Evolutionary conservation across 2,888 invertebrate species (phyloP).

Genomic region (Allophyes oxyacanthae): DNA sequence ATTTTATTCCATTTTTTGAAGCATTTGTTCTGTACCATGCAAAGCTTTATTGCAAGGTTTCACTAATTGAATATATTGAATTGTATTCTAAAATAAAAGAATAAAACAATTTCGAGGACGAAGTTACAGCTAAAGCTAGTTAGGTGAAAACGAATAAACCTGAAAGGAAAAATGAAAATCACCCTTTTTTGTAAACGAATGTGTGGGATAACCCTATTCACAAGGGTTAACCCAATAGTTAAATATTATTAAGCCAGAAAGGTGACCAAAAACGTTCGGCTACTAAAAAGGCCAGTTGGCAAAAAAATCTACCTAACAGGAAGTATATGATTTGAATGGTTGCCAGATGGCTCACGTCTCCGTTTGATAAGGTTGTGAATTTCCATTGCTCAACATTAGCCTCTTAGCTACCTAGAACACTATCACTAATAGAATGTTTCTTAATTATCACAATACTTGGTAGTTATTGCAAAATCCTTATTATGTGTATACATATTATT

Average conservation of each 20-base stretch:
- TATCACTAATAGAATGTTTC: no score
- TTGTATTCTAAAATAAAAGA: not conserved
- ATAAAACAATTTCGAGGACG: not conserved
- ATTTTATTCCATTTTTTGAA: not conserved
- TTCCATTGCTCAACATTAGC: no score
- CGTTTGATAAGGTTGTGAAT: no score
- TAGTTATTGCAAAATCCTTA: no score
- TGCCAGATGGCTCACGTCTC: no score
- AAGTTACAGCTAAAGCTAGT: not conserved
- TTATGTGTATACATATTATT: no score
- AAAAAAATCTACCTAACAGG: not conserved
- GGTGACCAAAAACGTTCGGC: conserved; percentile 15
- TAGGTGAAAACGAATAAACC: not conserved
- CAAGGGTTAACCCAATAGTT: conserved; percentile 12
- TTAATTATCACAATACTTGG: no score
- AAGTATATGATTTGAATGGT: no score
- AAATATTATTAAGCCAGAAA: not conserved
- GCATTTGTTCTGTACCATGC: not conserved
- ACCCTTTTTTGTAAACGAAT: conserved; percentile 5
- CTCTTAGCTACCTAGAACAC: no score
- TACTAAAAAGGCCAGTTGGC: not conserved
- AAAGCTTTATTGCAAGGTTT: not conserved
- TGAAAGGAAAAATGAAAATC: not conserved
- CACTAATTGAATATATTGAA: not conserved
- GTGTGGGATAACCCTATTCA: conserved; percentile 14